Conservation (phyloP, 2,888 invertebrate species). For the Drosophila silvestris region DNA sequence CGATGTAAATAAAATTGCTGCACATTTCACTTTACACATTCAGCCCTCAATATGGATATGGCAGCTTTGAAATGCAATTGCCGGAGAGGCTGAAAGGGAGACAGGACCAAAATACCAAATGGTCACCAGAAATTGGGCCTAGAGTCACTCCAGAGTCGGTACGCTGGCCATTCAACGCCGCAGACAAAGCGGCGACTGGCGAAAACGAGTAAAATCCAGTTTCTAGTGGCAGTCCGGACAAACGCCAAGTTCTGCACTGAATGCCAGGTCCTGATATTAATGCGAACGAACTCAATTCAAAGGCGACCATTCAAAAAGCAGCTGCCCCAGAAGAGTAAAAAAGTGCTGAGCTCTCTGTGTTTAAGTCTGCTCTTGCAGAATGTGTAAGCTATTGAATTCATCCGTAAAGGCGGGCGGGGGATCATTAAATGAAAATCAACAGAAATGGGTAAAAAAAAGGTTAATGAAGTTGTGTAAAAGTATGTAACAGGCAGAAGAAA, state of each 20-base stretch:
- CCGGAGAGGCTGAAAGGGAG: neutral
- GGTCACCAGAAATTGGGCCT: slow-evolving; percentile 3
- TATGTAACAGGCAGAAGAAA: neutral
- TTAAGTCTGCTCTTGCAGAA: neutral
- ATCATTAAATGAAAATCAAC: slow-evolving; percentile 1
- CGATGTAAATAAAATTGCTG: slow-evolving; percentile 54
- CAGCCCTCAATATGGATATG: slow-evolving; percentile 21
- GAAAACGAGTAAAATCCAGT: slow-evolving; percentile 14
- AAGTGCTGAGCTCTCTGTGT: neutral
- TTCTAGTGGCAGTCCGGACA: slow-evolving; percentile 1
- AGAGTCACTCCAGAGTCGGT: neutral
- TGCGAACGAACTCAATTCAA: slow-evolving; percentile 49
- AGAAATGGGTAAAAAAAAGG: neutral
- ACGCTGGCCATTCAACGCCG: slow-evolving; percentile 12
- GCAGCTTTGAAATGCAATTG: slow-evolving; percentile 26
- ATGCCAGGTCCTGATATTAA: slow-evolving; percentile 40
- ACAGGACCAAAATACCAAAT: neutral
- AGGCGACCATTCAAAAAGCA: slow-evolving; percentile 26
- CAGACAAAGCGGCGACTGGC: slow-evolving; percentile 25
- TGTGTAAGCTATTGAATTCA: slow-evolving; percentile 5
- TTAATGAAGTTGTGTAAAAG: neutral
- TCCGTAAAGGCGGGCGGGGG: no score
- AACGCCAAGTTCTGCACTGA: slow-evolving; percentile 12
- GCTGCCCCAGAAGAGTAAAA: neutral
- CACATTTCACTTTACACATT: slow-evolving; percentile 64